A percentile compares a stretch with the other conserved stretches of the same genome.
Conservation (phyloP, 2,888 invertebrate genomes). For the Autographa pulchrina region DNA sequence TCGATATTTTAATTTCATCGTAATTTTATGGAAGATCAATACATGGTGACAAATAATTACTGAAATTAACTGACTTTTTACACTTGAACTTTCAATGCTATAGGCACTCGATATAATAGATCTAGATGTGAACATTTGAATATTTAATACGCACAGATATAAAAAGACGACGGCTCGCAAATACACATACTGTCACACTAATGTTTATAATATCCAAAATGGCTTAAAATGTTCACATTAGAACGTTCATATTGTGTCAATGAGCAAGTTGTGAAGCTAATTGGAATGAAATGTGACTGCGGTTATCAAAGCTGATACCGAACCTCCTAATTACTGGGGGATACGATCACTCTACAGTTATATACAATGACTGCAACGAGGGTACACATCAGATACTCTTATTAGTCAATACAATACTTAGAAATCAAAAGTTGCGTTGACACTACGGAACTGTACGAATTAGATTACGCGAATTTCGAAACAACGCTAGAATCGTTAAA, state of each 20-base stretch:
- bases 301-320: constrained; percentile 80
- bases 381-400: constrained; percentile 78
- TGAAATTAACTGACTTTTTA: constrained; percentile 88
- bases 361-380: constrained; percentile 81
- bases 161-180: constrained; percentile 84
- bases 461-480: constrained; percentile 49
- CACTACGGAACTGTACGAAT: constrained; percentile 52
- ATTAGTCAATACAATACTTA: constrained; percentile 70
- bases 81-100: constrained; percentile 88
- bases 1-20: constrained; percentile 90
- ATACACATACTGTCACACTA: constrained; percentile 84
- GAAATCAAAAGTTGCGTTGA: constrained; percentile 56
- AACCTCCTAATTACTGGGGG: constrained; percentile 81
- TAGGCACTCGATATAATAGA: constrained; percentile 89
- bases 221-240: constrained; percentile 87
- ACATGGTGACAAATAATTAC: constrained; percentile 89
- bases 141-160: constrained; percentile 84
- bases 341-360: constrained; percentile 85
- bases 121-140: constrained; percentile 88
- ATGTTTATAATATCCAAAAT: constrained; percentile 84
- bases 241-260: constrained; percentile 77
- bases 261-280: constrained; percentile 82
- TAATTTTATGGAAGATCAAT: constrained; percentile 90
- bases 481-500: constrained; percentile 65
- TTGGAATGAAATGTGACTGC: constrained; percentile 80